A percentile compares a stretch with the other conserved stretches of the same genome.
Evolutionary conservation across 2,797 vertebrate genomes (phyloP).

Genomic region (Spatula clypeata): DNA sequence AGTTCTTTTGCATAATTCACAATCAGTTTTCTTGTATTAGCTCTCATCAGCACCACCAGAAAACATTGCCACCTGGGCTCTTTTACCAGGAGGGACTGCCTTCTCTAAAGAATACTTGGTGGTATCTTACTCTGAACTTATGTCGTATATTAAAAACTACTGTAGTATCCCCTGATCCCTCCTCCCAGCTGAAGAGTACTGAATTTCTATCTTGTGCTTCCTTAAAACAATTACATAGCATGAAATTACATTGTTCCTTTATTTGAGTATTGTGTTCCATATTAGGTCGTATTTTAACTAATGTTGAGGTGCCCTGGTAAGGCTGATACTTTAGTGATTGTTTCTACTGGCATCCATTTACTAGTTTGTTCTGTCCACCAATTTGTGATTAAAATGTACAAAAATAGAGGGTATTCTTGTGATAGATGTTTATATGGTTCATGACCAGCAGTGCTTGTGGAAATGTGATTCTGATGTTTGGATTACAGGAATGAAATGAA

Average conservation of each 20-base stretch:
- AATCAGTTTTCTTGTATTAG: background rate
- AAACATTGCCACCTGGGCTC: background rate
- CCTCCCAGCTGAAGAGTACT: background rate
- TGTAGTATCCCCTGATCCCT: background rate
- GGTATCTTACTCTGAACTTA: background rate
- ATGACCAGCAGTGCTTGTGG: background rate
- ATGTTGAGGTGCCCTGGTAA: background rate
- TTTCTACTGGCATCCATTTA: background rate
- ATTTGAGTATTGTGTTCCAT: background rate
- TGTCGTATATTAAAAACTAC: background rate
- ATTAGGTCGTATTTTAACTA: background rate
- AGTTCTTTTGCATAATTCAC: constrained; percentile 12
- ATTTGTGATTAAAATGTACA: background rate
- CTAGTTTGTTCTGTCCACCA: background rate
- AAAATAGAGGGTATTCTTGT: background rate
- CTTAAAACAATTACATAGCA: background rate
- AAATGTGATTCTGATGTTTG: background rate
- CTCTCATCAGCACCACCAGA: background rate
- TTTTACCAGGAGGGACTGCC: background rate
- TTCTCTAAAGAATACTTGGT: background rate
- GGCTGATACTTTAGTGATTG: background rate
- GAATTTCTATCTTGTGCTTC: background rate
- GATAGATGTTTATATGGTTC: background rate
- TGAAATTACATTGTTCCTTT: background rate
- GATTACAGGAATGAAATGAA: background rate